A percentile compares a stretch with the other conserved stretches of the same genome.
These are phyloP conservation scores for Nothobranchius kuhntae DNA, from an alignment of 2,113 vertebrate species.

Conservation along the genomic window DNA sequence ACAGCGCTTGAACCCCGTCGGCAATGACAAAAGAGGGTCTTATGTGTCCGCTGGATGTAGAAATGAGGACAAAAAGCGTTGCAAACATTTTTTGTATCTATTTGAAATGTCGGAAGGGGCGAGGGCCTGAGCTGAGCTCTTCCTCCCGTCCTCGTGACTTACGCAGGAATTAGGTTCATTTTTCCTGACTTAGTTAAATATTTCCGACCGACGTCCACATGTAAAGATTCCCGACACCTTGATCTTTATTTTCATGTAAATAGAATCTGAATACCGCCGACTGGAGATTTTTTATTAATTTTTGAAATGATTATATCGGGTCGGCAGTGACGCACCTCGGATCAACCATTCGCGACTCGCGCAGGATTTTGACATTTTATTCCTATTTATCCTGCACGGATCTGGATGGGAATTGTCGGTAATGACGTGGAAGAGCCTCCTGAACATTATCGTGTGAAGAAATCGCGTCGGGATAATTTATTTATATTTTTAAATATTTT, in stretches of 20 bases:
- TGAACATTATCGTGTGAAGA: constrained; percentile 75
- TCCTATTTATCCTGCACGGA: constrained; percentile 5
- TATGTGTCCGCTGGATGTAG: constrained; percentile 14
- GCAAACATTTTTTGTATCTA: constrained; percentile 52
- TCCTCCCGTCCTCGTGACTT: constrained; percentile 55
- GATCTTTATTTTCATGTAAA: constrained; percentile 84
- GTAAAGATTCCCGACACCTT: constrained; percentile 57
- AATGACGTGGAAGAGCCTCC: constrained; percentile 74
- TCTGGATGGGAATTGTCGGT: constrained; percentile 86
- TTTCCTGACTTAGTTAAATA: constrained; percentile 31
- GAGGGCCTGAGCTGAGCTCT: constrained; percentile 76
- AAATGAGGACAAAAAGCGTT: constrained; percentile 28
- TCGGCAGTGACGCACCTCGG: constrained; percentile 65
- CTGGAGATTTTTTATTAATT: constrained; percentile 87
- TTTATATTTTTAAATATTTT: constrained; percentile 96
- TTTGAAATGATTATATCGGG: constrained; percentile 76
- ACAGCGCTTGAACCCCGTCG: constrained; percentile 57
- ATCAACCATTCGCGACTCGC: constrained; percentile 46
- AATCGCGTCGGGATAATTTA: constrained; percentile 66
- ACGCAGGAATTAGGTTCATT: constrained; percentile 73
- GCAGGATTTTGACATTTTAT: constrained; percentile 72
- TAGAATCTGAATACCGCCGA: constrained; percentile 57
- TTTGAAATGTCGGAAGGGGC: constrained; percentile 80
- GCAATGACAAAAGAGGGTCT: constrained; percentile 46
- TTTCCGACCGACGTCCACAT: constrained; percentile 4